A percentile compares a stretch with the other conserved stretches of the same genome.
phyloP scores from a whole-genome alignment of 2,797 vertebrate species.

The Tokudaia tokunoshimensis region DNA sequence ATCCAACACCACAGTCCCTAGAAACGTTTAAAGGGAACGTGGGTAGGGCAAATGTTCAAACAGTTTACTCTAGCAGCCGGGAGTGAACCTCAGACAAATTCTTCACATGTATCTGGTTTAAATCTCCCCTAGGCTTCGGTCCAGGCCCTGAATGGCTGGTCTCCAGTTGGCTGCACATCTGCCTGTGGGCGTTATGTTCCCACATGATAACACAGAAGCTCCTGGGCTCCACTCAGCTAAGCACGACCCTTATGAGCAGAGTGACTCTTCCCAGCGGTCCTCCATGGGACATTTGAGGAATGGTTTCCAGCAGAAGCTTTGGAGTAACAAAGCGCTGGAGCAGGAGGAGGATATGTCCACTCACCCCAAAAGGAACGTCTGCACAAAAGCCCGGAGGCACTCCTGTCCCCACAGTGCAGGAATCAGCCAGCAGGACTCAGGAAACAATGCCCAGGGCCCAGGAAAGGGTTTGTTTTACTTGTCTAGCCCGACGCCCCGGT shows the following conservation, averaged over 20 bases:
- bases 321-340: slow-evolving; percentile 79
- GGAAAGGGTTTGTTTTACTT: slow-evolving; percentile 69
- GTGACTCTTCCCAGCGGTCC: slow-evolving; percentile 66
- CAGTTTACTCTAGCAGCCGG: slow-evolving; percentile 22
- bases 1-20: not conserved
- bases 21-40: slow-evolving; percentile 28
- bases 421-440: slow-evolving; percentile 22
- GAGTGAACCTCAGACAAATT: slow-evolving; percentile 59
- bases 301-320: slow-evolving; percentile 77
- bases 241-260: slow-evolving; percentile 66
- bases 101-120: slow-evolving; percentile 67
- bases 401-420: slow-evolving; percentile 58
- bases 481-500: slow-evolving; percentile 63
- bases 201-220: slow-evolving; percentile 69
- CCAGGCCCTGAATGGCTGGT: slow-evolving; percentile 83
- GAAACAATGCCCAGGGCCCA: slow-evolving; percentile 50
- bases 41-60: slow-evolving; percentile 33
- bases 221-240: slow-evolving; percentile 74
- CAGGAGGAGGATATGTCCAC: slow-evolving; percentile 57
- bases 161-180: slow-evolving; percentile 82
- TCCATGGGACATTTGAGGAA: slow-evolving; percentile 71
- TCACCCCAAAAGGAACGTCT: slow-evolving; percentile 62
- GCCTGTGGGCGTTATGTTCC: slow-evolving; percentile 72
- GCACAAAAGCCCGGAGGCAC: slow-evolving; percentile 53
- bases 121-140: slow-evolving; percentile 78